Percentiles rank a stretch among this genome's conserved stretches.
Evolutionary conservation across 2,797 vertebrate species (phyloP).

Genomic region (Diplodus puntazzo): DNA sequence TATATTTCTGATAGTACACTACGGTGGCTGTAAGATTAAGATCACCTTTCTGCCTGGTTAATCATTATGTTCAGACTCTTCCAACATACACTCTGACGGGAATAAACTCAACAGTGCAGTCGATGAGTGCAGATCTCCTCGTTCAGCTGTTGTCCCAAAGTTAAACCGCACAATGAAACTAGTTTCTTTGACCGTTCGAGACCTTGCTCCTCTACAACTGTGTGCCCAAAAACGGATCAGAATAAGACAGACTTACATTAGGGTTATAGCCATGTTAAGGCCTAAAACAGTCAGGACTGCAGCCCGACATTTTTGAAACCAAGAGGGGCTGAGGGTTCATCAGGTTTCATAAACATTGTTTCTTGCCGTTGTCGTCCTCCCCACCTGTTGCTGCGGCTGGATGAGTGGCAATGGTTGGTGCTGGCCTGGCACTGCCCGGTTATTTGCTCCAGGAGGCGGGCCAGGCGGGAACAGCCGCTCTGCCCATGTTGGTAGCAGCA

Average conservation of each 20-base stretch:
- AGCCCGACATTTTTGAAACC: conserved; percentile 49
- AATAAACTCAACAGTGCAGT: conserved; percentile 31
- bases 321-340: conserved; percentile 78
- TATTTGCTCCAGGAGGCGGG: conserved; percentile 93
- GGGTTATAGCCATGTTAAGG: conserved; percentile 27
- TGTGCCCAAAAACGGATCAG: conserved; percentile 13
- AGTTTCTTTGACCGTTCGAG: conserved; percentile 7
- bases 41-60: conserved; percentile 17
- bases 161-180: conserved; percentile 28
- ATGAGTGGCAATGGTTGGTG: conserved; percentile 88
- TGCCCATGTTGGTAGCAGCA: conserved; percentile 96
- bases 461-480: conserved; percentile 91
- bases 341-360: conserved; percentile 48
- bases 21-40: conserved; percentile 7
- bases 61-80: conserved; percentile 30
- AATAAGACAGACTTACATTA: conserved; percentile 31
- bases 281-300: conserved; percentile 31
- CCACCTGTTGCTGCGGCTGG: conserved; percentile 90
- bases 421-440: conserved; percentile 88
- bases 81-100: conserved; percentile 9
- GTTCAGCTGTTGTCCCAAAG: conserved; percentile 14
- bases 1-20: conserved; percentile 22
- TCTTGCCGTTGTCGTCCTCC: conserved; percentile 55
- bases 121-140: conserved; percentile 10
- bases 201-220: conserved; percentile 11